phyloP scores from a whole-genome alignment of 2,113 vertebrate genomes.

The Anoura caudifer region DNA sequence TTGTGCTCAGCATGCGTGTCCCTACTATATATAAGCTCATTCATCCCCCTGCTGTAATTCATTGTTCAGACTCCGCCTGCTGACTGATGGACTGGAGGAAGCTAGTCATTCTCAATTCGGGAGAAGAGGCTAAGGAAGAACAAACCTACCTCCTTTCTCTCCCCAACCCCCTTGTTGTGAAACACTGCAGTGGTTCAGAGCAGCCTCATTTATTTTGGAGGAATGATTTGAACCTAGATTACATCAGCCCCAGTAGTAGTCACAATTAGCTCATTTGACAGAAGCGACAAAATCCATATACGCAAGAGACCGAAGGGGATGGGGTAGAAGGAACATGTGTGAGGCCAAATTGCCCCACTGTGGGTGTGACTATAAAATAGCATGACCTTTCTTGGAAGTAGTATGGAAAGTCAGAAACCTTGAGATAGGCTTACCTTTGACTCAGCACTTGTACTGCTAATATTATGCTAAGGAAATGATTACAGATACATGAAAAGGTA shows the following conservation, averaged over 20 bases:
- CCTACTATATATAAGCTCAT: neutral
- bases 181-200: neutral
- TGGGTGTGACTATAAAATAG: neutral
- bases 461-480: neutral
- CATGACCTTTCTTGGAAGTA: neutral
- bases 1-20: neutral
- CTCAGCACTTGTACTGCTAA: neutral
- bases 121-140: neutral
- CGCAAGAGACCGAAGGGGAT: neutral
- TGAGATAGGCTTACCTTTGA: neutral
- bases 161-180: neutral
- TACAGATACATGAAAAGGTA: neutral
- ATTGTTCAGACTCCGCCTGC: neutral
- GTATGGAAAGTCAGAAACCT: neutral
- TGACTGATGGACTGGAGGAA: neutral
- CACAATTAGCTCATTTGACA: neutral
- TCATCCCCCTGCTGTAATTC: constrained; percentile 1
- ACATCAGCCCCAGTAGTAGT: neutral
- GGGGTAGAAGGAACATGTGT: neutral
- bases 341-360: neutral
- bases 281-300: neutral
- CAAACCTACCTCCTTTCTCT: neutral
- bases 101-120: constrained; percentile 40
- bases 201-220: neutral
- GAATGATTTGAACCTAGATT: neutral